phyloP scores from a whole-genome alignment of 1,140 invertebrate genomes.

The Drosophila tani region DNA sequence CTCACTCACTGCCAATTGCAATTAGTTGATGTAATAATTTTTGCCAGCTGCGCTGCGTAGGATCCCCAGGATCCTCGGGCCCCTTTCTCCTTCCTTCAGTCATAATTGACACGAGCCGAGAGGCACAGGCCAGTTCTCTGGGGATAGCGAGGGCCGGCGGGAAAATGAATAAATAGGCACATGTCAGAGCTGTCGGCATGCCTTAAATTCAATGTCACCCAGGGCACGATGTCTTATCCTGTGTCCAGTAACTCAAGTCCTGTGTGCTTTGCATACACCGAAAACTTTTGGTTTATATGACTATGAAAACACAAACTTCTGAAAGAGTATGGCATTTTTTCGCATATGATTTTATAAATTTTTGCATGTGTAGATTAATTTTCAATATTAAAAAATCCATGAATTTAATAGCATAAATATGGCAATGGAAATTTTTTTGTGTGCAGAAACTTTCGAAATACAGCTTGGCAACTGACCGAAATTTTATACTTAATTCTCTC shows the following conservation, averaged over 20 bases:
- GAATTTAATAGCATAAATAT: too few species aligned
- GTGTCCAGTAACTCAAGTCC: slow-evolving; percentile 24
- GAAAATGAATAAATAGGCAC: slow-evolving; percentile 45
- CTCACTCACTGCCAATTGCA: slow-evolving; percentile 51
- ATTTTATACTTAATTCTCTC: slow-evolving; percentile 21
- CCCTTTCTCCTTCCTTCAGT: background rate
- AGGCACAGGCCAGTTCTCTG: slow-evolving; percentile 10
- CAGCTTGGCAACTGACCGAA: slow-evolving; percentile 33
- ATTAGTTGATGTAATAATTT: slow-evolving; percentile 64
- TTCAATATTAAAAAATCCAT: too few species aligned
- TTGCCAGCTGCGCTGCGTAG: slow-evolving; percentile 41
- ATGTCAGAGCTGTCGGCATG: slow-evolving; percentile 64
- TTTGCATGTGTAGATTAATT: too few species aligned
- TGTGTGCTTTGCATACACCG: slow-evolving; percentile 31
- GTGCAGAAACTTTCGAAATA: background rate
- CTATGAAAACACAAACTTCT: background rate
- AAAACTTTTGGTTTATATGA: background rate
- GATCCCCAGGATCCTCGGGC: background rate
- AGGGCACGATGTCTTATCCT: slow-evolving; percentile 11
- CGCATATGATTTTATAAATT: too few species aligned
- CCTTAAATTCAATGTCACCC: slow-evolving; percentile 65
- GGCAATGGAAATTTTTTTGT: background rate
- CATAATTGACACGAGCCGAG: slow-evolving; percentile 44
- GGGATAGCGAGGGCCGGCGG: background rate
- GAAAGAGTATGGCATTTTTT: too few species aligned